A percentile compares a stretch with the other conserved stretches of the same genome.
Evolutionary conservation across 2,797 vertebrate genomes (phyloP).

Genomic region (Gymnoscopelus braueri): DNA sequence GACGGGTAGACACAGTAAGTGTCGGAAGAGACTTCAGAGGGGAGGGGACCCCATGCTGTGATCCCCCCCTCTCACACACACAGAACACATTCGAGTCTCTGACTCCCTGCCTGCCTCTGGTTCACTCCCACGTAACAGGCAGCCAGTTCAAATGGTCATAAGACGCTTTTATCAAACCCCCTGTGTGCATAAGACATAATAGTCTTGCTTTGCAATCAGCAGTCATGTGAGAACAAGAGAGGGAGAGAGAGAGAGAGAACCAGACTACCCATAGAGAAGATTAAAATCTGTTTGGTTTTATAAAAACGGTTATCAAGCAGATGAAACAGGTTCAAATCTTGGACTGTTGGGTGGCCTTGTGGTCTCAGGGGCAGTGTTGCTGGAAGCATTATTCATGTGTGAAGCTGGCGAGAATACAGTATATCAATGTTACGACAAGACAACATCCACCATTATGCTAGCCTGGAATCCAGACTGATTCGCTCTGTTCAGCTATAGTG

Average conservation of each 20-base stretch:
- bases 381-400: conserved; percentile 50
- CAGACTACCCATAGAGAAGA: neutral
- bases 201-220: neutral
- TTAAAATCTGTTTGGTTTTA: neutral
- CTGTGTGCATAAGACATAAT: neutral
- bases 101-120: conserved; percentile 12
- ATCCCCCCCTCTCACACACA: neutral
- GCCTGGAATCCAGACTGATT: no score
- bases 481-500: no score
- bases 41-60: conserved; percentile 12
- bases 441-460: neutral
- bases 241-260: neutral
- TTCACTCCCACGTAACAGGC: conserved; percentile 37
- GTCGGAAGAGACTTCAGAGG: neutral
- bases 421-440: conserved; percentile 13
- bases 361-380: conserved; percentile 13
- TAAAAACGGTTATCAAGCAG: no score
- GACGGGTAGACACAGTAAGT: no score
- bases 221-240: conserved; percentile 17
- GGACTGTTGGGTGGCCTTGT: conserved; percentile 7
- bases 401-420: no score
- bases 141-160: no score
- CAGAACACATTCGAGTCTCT: conserved; percentile 9
- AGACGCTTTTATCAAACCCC: no score
- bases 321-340: no score